phyloP scores from a whole-genome alignment of 1,140 invertebrate genomes.

The Caenorhabditis tropicalis region DNA sequence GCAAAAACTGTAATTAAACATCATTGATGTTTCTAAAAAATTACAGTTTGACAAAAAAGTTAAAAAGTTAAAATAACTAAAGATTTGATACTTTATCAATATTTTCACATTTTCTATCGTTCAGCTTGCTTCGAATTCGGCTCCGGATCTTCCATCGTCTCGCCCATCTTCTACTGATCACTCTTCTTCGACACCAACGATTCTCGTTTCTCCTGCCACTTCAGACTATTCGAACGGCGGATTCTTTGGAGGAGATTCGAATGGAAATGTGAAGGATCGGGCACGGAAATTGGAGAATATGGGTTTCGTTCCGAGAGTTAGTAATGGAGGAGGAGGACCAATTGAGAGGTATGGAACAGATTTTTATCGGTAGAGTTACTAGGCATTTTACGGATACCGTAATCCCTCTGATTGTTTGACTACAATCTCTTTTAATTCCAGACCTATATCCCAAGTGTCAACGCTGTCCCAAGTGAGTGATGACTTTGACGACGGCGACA shows the following conservation, averaged over 20 bases:
- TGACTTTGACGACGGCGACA: conserved; percentile 16
- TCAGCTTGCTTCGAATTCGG: background rate
- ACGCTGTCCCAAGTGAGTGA: background rate
- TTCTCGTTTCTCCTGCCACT: conserved; percentile 7
- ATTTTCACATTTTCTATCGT: background rate
- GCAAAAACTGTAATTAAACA: too few species aligned
- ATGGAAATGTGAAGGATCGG: conserved; percentile 2
- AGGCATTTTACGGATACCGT: too few species aligned
- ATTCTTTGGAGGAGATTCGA: background rate
- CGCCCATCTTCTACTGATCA: background rate
- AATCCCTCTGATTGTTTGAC: too few species aligned
- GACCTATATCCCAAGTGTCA: conserved; percentile 13
- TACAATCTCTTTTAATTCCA: too few species aligned
- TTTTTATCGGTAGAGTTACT: too few species aligned
- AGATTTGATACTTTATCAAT: too few species aligned
- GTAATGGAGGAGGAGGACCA: background rate
- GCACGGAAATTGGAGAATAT: background rate
- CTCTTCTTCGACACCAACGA: background rate
- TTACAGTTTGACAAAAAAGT: too few species aligned
- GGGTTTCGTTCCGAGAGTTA: background rate
- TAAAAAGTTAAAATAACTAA: too few species aligned
- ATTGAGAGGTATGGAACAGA: background rate
- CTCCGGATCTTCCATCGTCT: background rate
- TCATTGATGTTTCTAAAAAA: too few species aligned
- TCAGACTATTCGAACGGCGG: conserved; percentile 4